These are phyloP conservation scores for Sander lucioperca DNA, from an alignment of 2,113 vertebrate genomes.

Conservation along the genomic window DNA sequence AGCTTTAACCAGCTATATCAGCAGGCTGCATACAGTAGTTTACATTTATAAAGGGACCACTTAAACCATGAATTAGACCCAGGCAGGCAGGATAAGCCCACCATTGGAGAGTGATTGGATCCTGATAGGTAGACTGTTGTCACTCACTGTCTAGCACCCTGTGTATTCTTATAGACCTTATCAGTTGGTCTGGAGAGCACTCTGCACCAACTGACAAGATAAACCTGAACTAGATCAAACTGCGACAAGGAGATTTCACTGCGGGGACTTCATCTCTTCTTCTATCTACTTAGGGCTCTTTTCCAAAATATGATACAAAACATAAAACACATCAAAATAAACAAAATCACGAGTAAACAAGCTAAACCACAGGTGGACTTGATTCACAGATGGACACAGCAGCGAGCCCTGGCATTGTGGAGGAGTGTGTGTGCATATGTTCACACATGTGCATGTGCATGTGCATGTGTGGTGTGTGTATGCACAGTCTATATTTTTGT, in stretches of 20 bases:
- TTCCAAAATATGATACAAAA: background rate
- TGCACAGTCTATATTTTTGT: constrained; percentile 1
- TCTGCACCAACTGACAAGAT: constrained; percentile 58
- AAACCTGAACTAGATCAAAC: constrained; percentile 54
- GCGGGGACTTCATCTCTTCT: background rate
- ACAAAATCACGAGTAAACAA: constrained; percentile 32
- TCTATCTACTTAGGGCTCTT: background rate
- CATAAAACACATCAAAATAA: background rate
- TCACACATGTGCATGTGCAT: background rate
- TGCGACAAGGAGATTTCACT: constrained; percentile 19
- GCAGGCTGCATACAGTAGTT: background rate
- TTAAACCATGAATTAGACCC: constrained; percentile 25
- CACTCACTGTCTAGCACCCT: constrained; percentile 28
- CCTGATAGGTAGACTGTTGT: constrained; percentile 31
- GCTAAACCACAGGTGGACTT: constrained; percentile 45
- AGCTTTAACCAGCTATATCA: constrained; percentile 3
- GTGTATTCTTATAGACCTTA: constrained; percentile 59
- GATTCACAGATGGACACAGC: constrained; percentile 67
- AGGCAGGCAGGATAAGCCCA: background rate
- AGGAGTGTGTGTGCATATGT: background rate
- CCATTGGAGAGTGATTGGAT: constrained; percentile 18
- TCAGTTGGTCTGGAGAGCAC: constrained; percentile 54
- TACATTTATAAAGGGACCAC: background rate
- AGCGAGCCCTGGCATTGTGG: constrained; percentile 23
- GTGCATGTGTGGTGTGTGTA: too few relatives aligned